phyloP scores from a whole-genome alignment of 2,113 vertebrate genomes.

The Pyrgilauda ruficollis region DNA sequence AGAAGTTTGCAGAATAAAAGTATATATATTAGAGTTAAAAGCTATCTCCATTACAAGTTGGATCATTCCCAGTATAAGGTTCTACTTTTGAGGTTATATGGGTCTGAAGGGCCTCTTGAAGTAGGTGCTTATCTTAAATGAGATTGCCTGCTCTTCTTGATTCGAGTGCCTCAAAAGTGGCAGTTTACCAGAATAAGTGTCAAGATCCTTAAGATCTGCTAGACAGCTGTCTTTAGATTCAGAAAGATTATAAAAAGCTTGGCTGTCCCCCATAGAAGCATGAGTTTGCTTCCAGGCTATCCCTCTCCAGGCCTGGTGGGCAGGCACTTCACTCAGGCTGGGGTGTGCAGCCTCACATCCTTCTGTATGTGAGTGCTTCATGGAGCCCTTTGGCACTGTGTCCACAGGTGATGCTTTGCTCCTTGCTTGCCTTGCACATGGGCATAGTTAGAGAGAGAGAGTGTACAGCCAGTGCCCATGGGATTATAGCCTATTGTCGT shows the following conservation, averaged over 20 bases:
- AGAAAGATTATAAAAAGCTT: background rate
- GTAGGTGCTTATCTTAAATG: background rate
- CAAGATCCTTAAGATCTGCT: background rate
- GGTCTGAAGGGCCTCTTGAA: background rate
- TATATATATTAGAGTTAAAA: background rate
- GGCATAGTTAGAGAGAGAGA: background rate
- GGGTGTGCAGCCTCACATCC: accelerated
- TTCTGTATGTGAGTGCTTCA: background rate
- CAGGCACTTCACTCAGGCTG: background rate
- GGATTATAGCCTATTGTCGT: background rate
- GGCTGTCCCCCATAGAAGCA: background rate
- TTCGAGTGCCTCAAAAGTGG: background rate
- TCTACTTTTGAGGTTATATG: background rate
- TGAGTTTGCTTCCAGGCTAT: background rate
- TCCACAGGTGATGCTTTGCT: background rate
- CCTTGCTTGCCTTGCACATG: accelerated
- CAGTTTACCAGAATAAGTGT: background rate
- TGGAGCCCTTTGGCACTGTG: background rate
- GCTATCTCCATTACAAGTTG: background rate
- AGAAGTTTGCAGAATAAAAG: background rate
- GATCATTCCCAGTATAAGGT: background rate
- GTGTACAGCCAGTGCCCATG: accelerated
- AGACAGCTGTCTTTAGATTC: background rate
- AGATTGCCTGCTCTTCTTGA: background rate
- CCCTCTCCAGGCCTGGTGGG: background rate